Base-by-base conservation (phyloP, 2,888 invertebrate species). In the Drosophila basisetae region DNA sequence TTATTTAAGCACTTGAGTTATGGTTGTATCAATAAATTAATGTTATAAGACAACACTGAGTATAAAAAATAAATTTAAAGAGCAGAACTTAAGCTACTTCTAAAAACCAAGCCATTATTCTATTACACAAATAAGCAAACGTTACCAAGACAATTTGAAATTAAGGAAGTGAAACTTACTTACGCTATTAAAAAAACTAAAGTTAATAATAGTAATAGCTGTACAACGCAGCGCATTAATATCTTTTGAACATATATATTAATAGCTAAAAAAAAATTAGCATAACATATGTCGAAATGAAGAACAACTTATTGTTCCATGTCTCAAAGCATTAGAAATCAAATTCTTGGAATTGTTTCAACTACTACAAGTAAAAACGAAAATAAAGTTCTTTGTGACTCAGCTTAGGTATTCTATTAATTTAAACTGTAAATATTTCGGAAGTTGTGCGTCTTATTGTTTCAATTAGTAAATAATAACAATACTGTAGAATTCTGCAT, bases 1-100 rank as follows among this genome's bases (percentile, higher is more conserved):
- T 39, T 64, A 55, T 59, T 50, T 18, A 66, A 59, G 31, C 56
- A 62, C 67, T 68, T 76, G 37, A 62, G 64, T 79, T 79, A 61
- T 65, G 76, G 76, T 76, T 76, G 76, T 80, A 80, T 43, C 43
- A 77, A 65, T 52, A 52, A 13, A 52, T 10, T 33, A 66, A 37
- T 62, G 18, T 22, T 52, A 22, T 52, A 71, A 53, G 52, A 13
- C 11, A 13, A 52, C 25, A 59, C 43, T 33, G 31, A 76, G 43
- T 39, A 39, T n/a, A 7, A 37, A 43, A 2, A 9, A 13, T 22
- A 35, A n/a, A 18, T 52, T 66, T 25, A 43, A 5, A 30, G 5
- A 53, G 13, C 33, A 47, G 18, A 33, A 22, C 2, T 13, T 41
- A 30, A 28, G 1, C 11, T 28, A 28, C 11, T 55, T 49, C n/a